Conservation (phyloP, 2,113 vertebrate genomes). For the Pelobates fuscus region DNA sequence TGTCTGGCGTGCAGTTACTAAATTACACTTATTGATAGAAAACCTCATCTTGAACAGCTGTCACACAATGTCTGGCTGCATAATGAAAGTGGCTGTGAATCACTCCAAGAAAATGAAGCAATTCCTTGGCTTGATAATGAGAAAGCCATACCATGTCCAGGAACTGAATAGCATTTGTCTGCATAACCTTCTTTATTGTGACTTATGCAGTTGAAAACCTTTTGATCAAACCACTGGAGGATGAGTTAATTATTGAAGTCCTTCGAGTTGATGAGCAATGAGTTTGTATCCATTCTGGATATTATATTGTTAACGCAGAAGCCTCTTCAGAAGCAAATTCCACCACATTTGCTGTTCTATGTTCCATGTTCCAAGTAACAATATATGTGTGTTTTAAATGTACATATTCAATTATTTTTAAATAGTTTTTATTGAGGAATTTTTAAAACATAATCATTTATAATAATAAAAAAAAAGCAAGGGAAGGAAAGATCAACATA, state of each 20-base stretch:
- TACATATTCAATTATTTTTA: no score
- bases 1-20: not conserved
- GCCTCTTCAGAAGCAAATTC: no score
- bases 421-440: no score
- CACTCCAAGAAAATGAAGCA: constrained; percentile 2
- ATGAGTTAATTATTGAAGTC: not conserved
- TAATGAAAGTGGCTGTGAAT: constrained; percentile 1
- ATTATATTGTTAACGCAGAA: no score
- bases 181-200: not conserved
- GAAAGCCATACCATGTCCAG: not conserved
- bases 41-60: constrained; percentile 6
- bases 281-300: no score
- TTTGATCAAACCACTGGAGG: not conserved
- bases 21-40: constrained; percentile 22
- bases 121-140: not conserved
- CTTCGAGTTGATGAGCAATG: not conserved
- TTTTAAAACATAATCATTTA: no score
- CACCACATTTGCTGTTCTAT: no score
- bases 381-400: no score
- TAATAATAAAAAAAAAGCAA: no score
- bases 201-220: not conserved
- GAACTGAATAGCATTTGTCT: not conserved
- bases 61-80: constrained; percentile 3
- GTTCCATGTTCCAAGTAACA: no score
- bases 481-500: no score